phyloP scores from a whole-genome alignment of 2,797 vertebrate species.

The Discoglossus pictus region DNA sequence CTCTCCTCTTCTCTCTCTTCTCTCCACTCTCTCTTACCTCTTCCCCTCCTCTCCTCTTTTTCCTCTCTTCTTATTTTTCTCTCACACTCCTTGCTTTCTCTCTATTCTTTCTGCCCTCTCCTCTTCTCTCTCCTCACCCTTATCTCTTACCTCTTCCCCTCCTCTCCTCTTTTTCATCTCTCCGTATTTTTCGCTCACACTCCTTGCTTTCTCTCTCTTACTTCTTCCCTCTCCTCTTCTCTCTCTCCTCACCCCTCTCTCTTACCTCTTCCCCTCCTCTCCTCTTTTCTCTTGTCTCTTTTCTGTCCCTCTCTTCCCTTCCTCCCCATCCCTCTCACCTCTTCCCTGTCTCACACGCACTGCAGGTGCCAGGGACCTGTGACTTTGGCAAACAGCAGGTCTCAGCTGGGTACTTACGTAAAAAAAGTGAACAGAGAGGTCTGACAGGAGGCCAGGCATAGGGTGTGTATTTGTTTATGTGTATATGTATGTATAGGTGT shows the following conservation, averaged over 20 bases:
- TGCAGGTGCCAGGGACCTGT: conserved; percentile 1
- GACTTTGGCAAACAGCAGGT: conserved; percentile 18
- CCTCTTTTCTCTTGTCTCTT: neutral
- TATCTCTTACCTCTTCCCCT: too few relatives aligned
- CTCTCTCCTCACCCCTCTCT: conserved; percentile 4
- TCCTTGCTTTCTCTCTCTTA: neutral
- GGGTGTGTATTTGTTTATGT: too few relatives aligned
- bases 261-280: conserved; percentile 11
- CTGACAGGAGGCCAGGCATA: too few relatives aligned
- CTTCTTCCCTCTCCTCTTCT: conserved; percentile 12
- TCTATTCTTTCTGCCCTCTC: too few relatives aligned
- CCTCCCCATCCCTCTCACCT: neutral
- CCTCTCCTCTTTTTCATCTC: neutral
- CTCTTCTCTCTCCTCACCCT: too few relatives aligned
- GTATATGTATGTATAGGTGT: too few relatives aligned
- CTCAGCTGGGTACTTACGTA: neutral
- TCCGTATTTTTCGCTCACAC: neutral
- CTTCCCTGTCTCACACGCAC: neutral
- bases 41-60: too few relatives aligned
- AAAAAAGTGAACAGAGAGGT: too few relatives aligned
- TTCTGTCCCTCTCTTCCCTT: neutral
- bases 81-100: too few relatives aligned
- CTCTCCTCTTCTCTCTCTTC: too few relatives aligned
- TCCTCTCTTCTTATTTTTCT: too few relatives aligned
- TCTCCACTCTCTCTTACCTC: too few relatives aligned